These are phyloP conservation scores for Silurus asotus DNA, from an alignment of 2,113 vertebrate genomes.

Conservation along the genomic window DNA sequence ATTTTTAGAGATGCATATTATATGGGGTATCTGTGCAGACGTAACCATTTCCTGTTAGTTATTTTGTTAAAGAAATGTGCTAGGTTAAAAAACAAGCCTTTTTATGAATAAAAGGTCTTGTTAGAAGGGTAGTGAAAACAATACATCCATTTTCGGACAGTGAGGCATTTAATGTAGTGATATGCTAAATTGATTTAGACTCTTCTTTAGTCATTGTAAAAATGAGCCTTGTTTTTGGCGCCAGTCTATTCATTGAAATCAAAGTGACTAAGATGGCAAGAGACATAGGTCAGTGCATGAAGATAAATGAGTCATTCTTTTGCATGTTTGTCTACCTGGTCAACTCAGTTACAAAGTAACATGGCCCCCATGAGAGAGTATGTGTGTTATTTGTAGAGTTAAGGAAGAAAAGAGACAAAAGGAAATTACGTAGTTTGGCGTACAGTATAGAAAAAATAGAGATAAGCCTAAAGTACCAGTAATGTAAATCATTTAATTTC, in stretches of 20 bases:
- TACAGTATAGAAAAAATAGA: neutral
- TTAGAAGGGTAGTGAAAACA: neutral
- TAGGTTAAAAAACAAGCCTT: neutral
- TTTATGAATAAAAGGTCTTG: neutral
- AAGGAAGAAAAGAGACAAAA: neutral
- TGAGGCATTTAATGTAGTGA: neutral
- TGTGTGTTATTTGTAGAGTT: neutral
- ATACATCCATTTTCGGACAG: neutral
- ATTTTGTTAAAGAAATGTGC: neutral
- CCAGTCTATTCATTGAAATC: neutral
- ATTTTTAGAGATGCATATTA: neutral
- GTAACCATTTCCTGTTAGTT: neutral
- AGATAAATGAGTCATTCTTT: conserved; percentile 73
- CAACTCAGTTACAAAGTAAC: conserved; percentile 61
- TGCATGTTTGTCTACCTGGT: conserved; percentile 76
- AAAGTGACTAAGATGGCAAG: neutral
- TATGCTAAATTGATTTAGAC: conserved; percentile 23
- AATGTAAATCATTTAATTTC: neutral
- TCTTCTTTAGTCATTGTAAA: neutral
- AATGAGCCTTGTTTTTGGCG: neutral
- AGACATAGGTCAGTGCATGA: conserved; percentile 51
- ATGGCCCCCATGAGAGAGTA: neutral
- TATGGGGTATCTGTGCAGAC: neutral
- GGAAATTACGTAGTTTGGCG: neutral
- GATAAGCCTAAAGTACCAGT: neutral